Base-by-base conservation (phyloP, 2,113 vertebrate species). In the Chloebia gouldiae region DNA sequence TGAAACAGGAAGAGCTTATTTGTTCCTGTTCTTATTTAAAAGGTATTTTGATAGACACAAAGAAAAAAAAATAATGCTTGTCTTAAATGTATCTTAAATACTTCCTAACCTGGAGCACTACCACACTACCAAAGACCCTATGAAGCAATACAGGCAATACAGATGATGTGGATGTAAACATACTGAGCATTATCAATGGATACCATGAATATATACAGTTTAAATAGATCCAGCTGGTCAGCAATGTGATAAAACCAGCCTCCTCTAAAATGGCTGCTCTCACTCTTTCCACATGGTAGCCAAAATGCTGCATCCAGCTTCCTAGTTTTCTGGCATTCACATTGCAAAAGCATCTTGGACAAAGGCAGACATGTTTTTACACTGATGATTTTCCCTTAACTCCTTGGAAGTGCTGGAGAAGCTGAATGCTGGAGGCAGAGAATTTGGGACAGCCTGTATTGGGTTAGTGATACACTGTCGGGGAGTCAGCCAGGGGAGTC, bases 1-100 rank as follows among this genome's bases (percentile, higher is more conserved):
- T 60, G 80, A 81, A 95, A 95, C 70, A 80, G 86, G 88, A 93
- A 89, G 72, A 81, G 25, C 63, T 68, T 88, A 83, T 51, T 84
- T 63, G 56, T 87, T 63, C 42, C 45, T 86, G 42, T 64, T 71
- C 70, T 53, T 88, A 86, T 66, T 88, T 88, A 53, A 78, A 65
- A 93, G 61, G n/a, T 68, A 75, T 70, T 80, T 57, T 71, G 84
- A 51, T 56, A 63, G 57, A 71, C 24, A 51, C 25, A 83, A 35
- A 76, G 1, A 45, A 8, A 42, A 47, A 44, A 45, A 33, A 44
- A 14, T 4, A 72, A 60, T 2, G 7, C 19, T 71, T 72, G 21
- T 47, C 45, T 76, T 85, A 72, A 89, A 56, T 15, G 59, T 75
- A 10, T 25, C 42, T 78, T 53, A 60, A 59, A 54, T 63, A 30